Base-by-base conservation (phyloP, 2,888 invertebrate species). In the Erebia aethiops region DNA sequence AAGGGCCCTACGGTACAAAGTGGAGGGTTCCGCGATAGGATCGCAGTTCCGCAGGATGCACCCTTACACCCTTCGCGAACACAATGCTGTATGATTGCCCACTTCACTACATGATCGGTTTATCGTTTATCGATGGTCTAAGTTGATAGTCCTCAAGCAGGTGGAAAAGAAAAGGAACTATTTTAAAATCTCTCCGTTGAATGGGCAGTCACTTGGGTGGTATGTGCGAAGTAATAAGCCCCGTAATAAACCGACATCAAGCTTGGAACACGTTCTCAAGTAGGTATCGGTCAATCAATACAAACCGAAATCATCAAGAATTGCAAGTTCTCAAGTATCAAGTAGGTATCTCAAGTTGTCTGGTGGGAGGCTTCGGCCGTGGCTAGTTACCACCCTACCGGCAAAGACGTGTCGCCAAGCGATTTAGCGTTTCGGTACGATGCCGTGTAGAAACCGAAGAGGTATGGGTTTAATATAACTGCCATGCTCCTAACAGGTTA, bases 21-120 rank as follows among this genome's bases (percentile, higher is more conserved):
- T 57, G 57, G 49, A 67, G 72, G 66, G 74, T 72, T 74, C 73
- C 76, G 70, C 71, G 74, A 77, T 76, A 62, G 11, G 74, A 77
- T 72, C 76, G 66, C 70, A 68, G 74, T 75, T 74, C 75, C 75
- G 68, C 60, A 69, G 70, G 70, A 71, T 72, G 9, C 41, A 1
- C 54, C 63, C 71, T 72, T 72, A 69, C 67, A 72, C 74, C 71
- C 74, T 72, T 64, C 68, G 72, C 69, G 62, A 67, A 72, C 70
- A 75, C 74, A 70, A 72, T 68, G 65, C 54, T 14, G 41, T 41
- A 51, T 21, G n/a, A 52, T 58, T 41, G 61, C 52, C 49, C 68
- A 68, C 68, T 61, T 61, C 43, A n/a, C 41, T 35, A 54, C 18
- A 18, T 18, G 10, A 46, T 57, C 56, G 57, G 41, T n/a, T 35